Evolutionary conservation across 2,113 vertebrate species (phyloP).

Genomic region (Struthidea cinerea): DNA sequence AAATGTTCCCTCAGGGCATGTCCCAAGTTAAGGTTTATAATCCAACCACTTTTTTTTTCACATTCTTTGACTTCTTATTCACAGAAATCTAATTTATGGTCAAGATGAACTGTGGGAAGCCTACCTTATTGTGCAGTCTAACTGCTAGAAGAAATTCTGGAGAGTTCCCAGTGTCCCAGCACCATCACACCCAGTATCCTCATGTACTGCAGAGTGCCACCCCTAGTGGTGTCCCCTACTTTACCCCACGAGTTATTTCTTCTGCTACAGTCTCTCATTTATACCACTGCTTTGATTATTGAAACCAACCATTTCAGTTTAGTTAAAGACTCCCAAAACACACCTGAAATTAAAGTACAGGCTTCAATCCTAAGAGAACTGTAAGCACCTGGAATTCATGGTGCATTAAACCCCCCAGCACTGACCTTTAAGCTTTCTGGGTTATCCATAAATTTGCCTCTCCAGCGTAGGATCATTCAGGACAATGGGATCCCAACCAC

Average conservation of each 20-base stretch:
- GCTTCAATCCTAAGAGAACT: background rate
- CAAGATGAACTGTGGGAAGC: background rate
- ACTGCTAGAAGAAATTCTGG: background rate
- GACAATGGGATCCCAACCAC: background rate
- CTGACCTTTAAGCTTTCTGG: background rate
- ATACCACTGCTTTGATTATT: background rate
- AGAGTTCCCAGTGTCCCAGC: rapidly evolving
- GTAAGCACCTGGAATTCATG: background rate
- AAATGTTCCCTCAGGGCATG: background rate
- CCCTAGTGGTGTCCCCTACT: background rate
- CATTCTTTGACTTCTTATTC: background rate
- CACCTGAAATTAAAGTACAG: background rate
- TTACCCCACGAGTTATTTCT: background rate
- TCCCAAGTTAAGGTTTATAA: background rate
- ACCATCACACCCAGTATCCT: background rate
- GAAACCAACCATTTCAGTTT: background rate
- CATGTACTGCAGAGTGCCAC: background rate
- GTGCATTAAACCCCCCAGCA: background rate
- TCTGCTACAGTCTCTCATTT: background rate
- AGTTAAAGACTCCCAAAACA: background rate
- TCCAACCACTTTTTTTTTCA: background rate
- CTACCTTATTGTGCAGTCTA: background rate
- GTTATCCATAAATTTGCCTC: background rate
- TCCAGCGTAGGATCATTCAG: rapidly evolving
- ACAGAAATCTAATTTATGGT: background rate